Percentiles rank a stretch among this genome's conserved stretches.
These are phyloP conservation scores for Chrysodeixis includens DNA, from an alignment of 2,888 invertebrate genomes.

Conservation along the genomic window DNA sequence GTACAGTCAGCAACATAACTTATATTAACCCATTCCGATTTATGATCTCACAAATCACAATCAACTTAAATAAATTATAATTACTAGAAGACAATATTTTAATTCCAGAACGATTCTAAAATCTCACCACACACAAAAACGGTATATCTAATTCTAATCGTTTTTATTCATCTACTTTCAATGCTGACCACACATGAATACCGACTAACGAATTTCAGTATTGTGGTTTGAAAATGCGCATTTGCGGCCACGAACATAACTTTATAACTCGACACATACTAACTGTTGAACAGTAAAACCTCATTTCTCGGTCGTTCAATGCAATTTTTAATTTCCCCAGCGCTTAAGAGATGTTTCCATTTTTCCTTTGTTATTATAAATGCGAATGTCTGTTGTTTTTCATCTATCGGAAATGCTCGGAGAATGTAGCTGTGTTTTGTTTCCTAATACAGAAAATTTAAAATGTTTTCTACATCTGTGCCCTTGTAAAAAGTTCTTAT, in stretches of 20 bases:
- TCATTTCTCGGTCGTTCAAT: slow-evolving; percentile 39
- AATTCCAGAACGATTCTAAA: too few species aligned
- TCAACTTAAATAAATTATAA: too few species aligned
- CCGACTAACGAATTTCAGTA: background rate
- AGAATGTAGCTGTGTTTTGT: slow-evolving; percentile 36
- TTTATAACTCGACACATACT: slow-evolving; percentile 21
- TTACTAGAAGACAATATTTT: too few species aligned
- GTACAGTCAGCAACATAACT: too few species aligned
- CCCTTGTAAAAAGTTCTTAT: background rate
- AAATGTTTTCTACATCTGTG: background rate
- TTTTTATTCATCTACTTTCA: background rate
- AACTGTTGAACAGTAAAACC: slow-evolving; percentile 28
- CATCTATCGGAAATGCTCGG: slow-evolving; percentile 39
- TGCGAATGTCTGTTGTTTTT: slow-evolving; percentile 43
- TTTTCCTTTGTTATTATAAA: slow-evolving; percentile 54
- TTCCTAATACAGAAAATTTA: slow-evolving; percentile 8
- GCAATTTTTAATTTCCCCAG: slow-evolving; percentile 62
- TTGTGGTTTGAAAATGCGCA: slow-evolving; percentile 10
- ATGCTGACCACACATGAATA: background rate
- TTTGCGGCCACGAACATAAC: slow-evolving; percentile 13
- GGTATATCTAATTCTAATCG: background rate
- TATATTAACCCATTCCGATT: too few species aligned
- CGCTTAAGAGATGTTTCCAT: slow-evolving; percentile 49
- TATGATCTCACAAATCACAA: too few species aligned
- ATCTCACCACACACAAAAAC: too few species aligned